Evolutionary conservation across 2,888 invertebrate species (phyloP), one percentile per base, ranked within the genome.

Genomic region (Lacanobia wlatinum): DNA sequence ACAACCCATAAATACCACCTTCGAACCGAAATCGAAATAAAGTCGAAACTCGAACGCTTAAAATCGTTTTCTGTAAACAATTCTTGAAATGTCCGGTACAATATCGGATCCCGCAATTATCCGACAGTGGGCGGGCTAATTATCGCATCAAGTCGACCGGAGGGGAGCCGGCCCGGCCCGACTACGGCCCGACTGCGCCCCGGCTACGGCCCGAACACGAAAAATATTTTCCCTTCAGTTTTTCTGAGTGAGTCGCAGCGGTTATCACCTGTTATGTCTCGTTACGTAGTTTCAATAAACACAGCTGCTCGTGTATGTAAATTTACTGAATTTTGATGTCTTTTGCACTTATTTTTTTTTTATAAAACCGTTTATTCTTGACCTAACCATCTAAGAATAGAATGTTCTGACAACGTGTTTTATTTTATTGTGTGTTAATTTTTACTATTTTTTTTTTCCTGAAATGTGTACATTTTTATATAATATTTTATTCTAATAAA

Each of bases 91-190:
- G 73, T 82, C 83, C 83, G 67, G 75, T 84, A 88, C 87, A 89
- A 87, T 89, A 92, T 90, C 90, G 86, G 86, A 86, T 87, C 84
- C 87, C 88, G 83, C 90, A 89, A 91, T 91, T 89, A 89, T 81
- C 87, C 86, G 87, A 80, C 85, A 82, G 86, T 85, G 86, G 90
- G 88, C 86, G 88, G 87, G 86, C 88, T 92, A 92, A 92, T 92
- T 92, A 92, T 90, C 90, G 89, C 92, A 88, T 91, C 89, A 87
- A 84, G 85, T 84, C 79, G 74, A 81, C 80, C 73, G 80, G 80
- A 80, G 79, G 72, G 70, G 75, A 64, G 73, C 73, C 72, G 53
- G 55, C 67, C 70, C 56, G 55, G 64, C 52, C 58, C 65, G 73
- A 58, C 68, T 67, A 43, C 70, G 55, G 52, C 56, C 21, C 63